Base-by-base conservation (phyloP, 2,113 vertebrate genomes). In the Madoqua kirkii region DNA sequence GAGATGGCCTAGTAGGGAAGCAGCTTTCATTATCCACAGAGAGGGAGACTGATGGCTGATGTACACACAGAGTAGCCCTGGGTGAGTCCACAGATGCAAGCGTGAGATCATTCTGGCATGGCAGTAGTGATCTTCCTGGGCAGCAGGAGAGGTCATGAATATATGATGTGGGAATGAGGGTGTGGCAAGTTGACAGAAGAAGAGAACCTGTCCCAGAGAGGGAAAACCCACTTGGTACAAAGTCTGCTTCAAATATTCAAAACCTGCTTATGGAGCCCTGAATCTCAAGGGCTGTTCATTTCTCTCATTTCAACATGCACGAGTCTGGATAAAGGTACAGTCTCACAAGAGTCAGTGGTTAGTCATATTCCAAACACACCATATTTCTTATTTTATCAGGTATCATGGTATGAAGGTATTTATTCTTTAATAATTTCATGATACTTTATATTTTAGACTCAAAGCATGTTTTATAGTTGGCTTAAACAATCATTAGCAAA, bases 131-230 rank as follows among this genome's bases (percentile, higher is more conserved):
- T 93, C 95, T 92, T 40, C 45, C 67, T 43, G 86, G 91, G 93
- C 81, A 52, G 67, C 36, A 64, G 94, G 62, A 92, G 87, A 97
- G 86, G 89, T 96, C 94, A 93, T 98, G 95, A 95, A 96, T 97
- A 94, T 96, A 81, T 84, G 97, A 97, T 93, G 93, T 98, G 97
- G 95, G 94, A 96, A 96, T 64, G 95, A 96, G 97, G 97, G 98
- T 93, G 98, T 98, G 98, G 97, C 96, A 82, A 83, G 83, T 74
- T 55, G 85, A 89, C 86, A 71, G 83, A 45, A 87, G 92, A 59
- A 81, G 85, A 83, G 23, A 89, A 29, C 48, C 91, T 40, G 86
- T 52, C 94, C 93, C 91, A 64, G 48, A 89, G 78, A 9, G 95
- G 90, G 10, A 10, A 90, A 33, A 78, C 43, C 13, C 60, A 83